Evolutionary conservation across 2,113 vertebrate species (phyloP).

Genomic region (Oreochromis tanganicae): DNA sequence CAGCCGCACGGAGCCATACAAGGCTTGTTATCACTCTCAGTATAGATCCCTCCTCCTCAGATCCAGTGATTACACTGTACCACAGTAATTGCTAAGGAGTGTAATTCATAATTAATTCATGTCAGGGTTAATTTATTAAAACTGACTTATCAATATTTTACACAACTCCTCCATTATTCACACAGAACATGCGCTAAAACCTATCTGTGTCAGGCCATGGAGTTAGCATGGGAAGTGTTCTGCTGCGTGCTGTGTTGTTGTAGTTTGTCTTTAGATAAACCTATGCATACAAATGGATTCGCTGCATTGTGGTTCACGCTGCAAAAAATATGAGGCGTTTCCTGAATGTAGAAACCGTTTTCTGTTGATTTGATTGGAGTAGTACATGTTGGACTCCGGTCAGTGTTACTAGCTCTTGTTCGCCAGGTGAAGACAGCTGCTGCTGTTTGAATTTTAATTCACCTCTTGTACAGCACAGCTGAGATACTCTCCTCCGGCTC

Average conservation of each 20-base stretch:
- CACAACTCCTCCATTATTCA: conserved; percentile 64
- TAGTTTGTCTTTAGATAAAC: background rate
- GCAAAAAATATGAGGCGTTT: background rate
- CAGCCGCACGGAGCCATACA: background rate
- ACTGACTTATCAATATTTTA: conserved; percentile 69
- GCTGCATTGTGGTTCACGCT: background rate
- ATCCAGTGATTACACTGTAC: conserved; percentile 41
- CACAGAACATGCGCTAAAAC: conserved; percentile 55
- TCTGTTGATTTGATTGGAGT: background rate
- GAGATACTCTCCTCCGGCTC: background rate
- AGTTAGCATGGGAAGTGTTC: conserved; percentile 8
- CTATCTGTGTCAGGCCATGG: conserved; percentile 65
- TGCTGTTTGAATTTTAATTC: conserved; percentile 27
- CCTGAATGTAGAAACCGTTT: background rate
- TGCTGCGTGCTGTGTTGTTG: background rate
- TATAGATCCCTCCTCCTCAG: conserved; percentile 33
- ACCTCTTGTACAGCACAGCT: conserved; percentile 4
- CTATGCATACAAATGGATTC: background rate
- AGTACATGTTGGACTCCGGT: background rate
- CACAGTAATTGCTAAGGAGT: conserved; percentile 61
- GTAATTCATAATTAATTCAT: conserved; percentile 69
- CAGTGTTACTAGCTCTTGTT: background rate
- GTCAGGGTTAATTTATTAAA: conserved; percentile 70
- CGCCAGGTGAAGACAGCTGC: conserved; percentile 20
- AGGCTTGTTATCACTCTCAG: conserved; percentile 26